Base-by-base conservation (phyloP, 2,888 invertebrate species). In the Orchesella flavescens region DNA sequence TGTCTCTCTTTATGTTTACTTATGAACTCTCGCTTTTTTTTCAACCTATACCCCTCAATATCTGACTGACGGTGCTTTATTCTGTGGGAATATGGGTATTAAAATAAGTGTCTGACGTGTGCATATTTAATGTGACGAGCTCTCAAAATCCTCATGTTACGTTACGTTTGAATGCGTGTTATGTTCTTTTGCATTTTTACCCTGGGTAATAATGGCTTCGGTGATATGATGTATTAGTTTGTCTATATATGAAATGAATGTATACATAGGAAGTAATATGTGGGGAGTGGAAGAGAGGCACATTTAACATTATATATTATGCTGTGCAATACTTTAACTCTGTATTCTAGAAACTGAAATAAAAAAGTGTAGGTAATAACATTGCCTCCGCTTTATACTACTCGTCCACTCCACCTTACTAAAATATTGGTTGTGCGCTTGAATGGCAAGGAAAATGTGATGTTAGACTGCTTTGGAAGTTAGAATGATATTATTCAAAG, bases 51-150 rank as follows among this genome's bases (percentile, higher is more conserved):
- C 44, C 72, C 55, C 44, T 57, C 24, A 19, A 23, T 59, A 34
- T n/a, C 34, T 59, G 59, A 72, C 57, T 10, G 46, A 17, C 23
- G 49, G 53, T 24, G 55, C 55, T 53, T 55, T 71, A 72, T 34
- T 55, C 17, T 1, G 66, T 44, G 43, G 49, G 49, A 74, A 49
- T 74, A 46, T 19, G 73, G 19, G 43, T 63, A 76, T 76, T 76
- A 66, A 57, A 76, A 53, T 55, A 66, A 75, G 59, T 59, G 78
- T 59, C 23, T 63, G 72, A 79, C 71, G 79, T 79, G 23, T 79
- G 79, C 79, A 79, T 69, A 57, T 69, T 59, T 78, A 69, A 78
- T 79, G 66, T 76, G 66, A 66, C 75, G 73, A 75, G 75, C 69
- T 81, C 68, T 81, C 74, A 69, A 81, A 69, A 68, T 75, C 73